Percentiles rank a stretch among this genome's conserved stretches.
Conservation (phyloP, 2,797 vertebrate species). For the Pipistrellus kuhlii region DNA sequence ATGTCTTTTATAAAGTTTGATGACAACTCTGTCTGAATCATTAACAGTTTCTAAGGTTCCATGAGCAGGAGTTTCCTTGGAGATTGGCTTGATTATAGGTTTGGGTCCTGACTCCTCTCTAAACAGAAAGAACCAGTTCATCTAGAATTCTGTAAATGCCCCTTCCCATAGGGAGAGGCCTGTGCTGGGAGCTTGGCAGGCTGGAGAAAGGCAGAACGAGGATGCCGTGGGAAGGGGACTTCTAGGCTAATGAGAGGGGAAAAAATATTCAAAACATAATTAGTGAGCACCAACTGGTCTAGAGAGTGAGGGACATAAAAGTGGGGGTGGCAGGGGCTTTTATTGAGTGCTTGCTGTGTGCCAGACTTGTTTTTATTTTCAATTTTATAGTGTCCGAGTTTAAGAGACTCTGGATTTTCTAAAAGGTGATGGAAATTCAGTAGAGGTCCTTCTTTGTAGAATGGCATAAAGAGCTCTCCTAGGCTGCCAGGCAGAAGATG, state of each 20-base stretch:
- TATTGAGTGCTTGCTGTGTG: background rate
- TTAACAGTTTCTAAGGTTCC: slow-evolving; percentile 60
- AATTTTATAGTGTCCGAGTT: background rate
- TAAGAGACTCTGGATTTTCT: background rate
- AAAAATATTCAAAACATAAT: background rate
- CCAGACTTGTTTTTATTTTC: background rate
- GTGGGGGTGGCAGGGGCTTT: background rate
- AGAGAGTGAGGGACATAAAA: background rate
- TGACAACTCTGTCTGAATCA: slow-evolving; percentile 56
- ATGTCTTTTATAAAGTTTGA: slow-evolving; percentile 64
- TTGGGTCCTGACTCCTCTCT: slow-evolving; percentile 16
- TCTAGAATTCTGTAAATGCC: background rate
- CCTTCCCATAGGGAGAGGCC: background rate
- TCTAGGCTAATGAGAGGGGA: background rate
- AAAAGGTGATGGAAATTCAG: background rate
- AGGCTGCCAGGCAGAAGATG: background rate
- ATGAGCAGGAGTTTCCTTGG: slow-evolving; percentile 55
- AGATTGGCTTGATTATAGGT: slow-evolving; percentile 62
- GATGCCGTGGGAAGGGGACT: background rate
- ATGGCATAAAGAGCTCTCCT: background rate
- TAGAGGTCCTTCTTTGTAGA: background rate
- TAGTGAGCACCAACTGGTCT: background rate
- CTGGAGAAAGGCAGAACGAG: background rate
- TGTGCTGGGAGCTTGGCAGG: background rate
- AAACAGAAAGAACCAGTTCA: slow-evolving; percentile 66